Base-by-base conservation (phyloP, 2,888 invertebrate genomes). In the Mylabris sibirica region DNA sequence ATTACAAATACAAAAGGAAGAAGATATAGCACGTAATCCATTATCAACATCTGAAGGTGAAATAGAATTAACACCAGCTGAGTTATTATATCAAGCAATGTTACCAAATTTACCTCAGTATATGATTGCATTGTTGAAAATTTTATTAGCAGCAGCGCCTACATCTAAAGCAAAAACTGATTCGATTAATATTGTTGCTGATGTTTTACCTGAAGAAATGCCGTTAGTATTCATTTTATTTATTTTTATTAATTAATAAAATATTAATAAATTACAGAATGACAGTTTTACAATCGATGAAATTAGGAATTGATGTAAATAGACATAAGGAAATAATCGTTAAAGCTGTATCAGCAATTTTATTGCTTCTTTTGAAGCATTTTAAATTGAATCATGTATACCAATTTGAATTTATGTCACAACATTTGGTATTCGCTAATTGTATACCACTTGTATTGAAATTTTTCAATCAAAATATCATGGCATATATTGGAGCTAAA, bases 351-450 rank as follows among this genome's bases (percentile, higher is more conserved):
- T 95, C 96, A 59, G 94, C 94, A 17, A 94, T 98, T 76, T 87
- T 99, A 65, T 86, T 99, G 68, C 87, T 99, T 11, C 89, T 99
- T 65, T 86, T 99, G 74, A 99, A 99, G 86, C 98, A 99, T 87
- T 97, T 99, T 81, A 99, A 99, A 86, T 83, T 94, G 59, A 99
- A 98, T 86, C 99, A 99, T 86, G 90, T 99, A 60, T 99, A 98
- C 85, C 99, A 99, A 87, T 99, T 99, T 87, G 99, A 99, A 86
- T 99, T 96, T 83, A 96, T 99, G 93, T 96, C 97, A 1, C 98
- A 99, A 85, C 98, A 99, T 87, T 88, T 99, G 76, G 98, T 99
- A 11, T 99, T 99, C 86, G 99, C 99, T 69, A 99, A 99, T 84
- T 99, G 99, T 83, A 98, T 99, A 85, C 99, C 99, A 0, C 87